These are phyloP conservation scores for Gasterosteus aculeatus DNA, from an alignment of 2,113 vertebrate genomes.

Conservation along the genomic window DNA sequence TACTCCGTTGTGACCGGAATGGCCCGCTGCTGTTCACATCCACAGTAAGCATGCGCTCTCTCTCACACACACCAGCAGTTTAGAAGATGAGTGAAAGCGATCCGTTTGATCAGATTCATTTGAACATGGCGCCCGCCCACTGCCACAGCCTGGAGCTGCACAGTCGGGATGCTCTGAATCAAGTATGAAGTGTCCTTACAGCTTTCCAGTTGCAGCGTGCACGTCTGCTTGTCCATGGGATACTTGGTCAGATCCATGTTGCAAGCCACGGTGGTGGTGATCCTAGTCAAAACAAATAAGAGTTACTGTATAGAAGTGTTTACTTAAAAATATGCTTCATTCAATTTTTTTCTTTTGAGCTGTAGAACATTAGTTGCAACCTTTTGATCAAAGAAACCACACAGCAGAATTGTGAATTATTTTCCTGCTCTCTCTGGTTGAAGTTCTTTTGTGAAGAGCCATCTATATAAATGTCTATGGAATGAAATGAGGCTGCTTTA, in stretches of 20 bases:
- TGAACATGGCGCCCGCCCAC: slow-evolving; percentile 46
- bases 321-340: no score
- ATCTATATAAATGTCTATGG: not conserved
- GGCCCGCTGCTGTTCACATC: not conserved
- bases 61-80: slow-evolving; percentile 7
- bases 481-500: not conserved
- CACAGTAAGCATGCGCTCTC: not conserved
- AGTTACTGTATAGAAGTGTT: not conserved
- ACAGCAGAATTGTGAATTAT: not conserved
- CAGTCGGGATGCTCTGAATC: slow-evolving; percentile 10
- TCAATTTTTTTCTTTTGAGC: not conserved
- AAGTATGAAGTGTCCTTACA: slow-evolving; percentile 80
- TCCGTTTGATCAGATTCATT: slow-evolving; percentile 54
- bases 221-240: slow-evolving; percentile 93
- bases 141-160: slow-evolving; percentile 37
- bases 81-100: slow-evolving; percentile 55
- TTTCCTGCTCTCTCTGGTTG: not conserved
- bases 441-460: not conserved
- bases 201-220: slow-evolving; percentile 92
- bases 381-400: not conserved
- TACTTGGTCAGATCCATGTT: slow-evolving; percentile 95
- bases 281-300: slow-evolving; percentile 75
- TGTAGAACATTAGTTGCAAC: not conserved
- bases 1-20: not conserved
- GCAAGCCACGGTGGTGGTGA: slow-evolving; percentile 90